Percentiles rank a stretch among this genome's conserved stretches.
These are phyloP conservation scores for Poecile atricapillus DNA, from an alignment of 2,113 vertebrate species.

Conservation along the genomic window DNA sequence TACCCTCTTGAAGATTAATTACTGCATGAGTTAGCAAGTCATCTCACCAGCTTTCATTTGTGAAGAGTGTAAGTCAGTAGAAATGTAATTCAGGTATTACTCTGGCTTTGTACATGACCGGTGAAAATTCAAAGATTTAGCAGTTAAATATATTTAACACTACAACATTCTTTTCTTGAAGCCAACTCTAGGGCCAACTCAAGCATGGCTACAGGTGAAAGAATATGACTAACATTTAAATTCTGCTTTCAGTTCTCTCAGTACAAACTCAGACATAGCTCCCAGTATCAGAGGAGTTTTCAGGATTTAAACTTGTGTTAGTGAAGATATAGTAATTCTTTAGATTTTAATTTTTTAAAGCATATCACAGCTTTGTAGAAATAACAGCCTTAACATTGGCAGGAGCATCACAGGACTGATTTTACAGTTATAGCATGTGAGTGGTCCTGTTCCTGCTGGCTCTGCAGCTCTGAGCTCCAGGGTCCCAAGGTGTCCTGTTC, in stretches of 20 bases:
- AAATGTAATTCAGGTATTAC: slow-evolving; percentile 25
- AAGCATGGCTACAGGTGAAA: not conserved
- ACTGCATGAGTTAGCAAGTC: slow-evolving; percentile 61
- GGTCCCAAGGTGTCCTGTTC: not conserved
- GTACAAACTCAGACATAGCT: not conserved
- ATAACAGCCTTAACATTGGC: not conserved
- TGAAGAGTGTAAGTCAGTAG: slow-evolving; percentile 45
- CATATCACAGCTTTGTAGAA: not conserved
- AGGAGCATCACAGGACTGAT: not conserved
- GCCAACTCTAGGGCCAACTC: not conserved
- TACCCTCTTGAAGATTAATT: slow-evolving; percentile 75
- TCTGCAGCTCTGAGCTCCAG: not conserved
- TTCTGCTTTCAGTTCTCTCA: not conserved
- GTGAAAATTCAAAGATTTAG: slow-evolving; percentile 19
- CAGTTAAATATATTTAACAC: slow-evolving; percentile 3
- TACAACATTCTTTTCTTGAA: not conserved
- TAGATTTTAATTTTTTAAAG: not conserved
- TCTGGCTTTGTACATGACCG: not conserved
- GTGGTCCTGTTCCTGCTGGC: not conserved
- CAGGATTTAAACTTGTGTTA: not conserved
- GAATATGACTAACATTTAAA: not conserved
- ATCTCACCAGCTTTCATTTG: slow-evolving; percentile 42
- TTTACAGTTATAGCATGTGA: rapidly evolving
- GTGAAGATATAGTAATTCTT: not conserved
- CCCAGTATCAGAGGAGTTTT: not conserved